phyloP scores from a whole-genome alignment of 2,113 vertebrate species.

The Benitochromis conjunctus region DNA sequence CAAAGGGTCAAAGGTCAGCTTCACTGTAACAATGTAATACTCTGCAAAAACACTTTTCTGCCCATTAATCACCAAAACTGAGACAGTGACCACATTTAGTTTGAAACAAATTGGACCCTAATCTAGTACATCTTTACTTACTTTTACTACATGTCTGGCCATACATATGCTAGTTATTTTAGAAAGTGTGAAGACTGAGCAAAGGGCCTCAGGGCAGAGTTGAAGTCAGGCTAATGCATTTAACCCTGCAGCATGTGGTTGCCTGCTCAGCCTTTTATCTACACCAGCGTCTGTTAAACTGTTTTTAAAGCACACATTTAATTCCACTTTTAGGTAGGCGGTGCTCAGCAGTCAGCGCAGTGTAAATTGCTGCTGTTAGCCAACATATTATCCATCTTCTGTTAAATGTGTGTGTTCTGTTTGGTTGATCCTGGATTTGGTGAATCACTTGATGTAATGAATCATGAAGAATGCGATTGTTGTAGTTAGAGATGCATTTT shows the following conservation, averaged over 20 bases:
- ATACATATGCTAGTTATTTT: not conserved
- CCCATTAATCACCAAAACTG: not conserved
- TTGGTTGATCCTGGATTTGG: not conserved
- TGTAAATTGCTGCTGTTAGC: not conserved
- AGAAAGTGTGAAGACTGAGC: not conserved
- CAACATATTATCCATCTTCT: not conserved
- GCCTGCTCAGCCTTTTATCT: not conserved
- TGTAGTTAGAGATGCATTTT: not conserved
- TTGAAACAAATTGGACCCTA: rapidly evolving
- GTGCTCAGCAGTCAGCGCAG: not conserved
- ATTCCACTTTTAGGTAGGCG: not conserved
- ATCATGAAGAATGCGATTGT: not conserved
- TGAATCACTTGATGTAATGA: not conserved
- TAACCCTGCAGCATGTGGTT: not conserved
- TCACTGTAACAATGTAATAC: not conserved
- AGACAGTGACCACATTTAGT: not conserved
- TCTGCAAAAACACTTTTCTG: not conserved
- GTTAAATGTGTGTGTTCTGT: not conserved
- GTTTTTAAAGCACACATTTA: not conserved
- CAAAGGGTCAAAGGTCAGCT: not conserved
- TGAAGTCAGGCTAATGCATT: not conserved
- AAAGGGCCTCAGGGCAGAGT: not conserved
- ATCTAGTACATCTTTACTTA: not conserved
- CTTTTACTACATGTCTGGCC: not conserved
- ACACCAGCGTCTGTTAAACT: not conserved